Percentiles rank a stretch among this genome's conserved stretches.
These are phyloP conservation scores for Trissolcus japonicus DNA, from an alignment of 2,888 invertebrate species.

Conservation along the genomic window DNA sequence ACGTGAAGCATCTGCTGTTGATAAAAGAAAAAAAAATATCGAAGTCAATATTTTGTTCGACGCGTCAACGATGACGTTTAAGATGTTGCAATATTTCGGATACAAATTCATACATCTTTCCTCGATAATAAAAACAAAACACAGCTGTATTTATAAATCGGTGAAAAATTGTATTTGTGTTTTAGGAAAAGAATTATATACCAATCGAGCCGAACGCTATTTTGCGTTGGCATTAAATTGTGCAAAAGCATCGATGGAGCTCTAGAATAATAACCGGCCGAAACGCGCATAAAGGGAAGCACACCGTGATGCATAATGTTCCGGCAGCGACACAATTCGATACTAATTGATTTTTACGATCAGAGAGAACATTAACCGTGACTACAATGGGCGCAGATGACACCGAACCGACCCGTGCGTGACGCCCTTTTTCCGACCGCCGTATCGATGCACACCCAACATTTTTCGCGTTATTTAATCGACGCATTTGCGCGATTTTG, in stretches of 20 bases:
- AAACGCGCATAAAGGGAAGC: conserved; percentile 51
- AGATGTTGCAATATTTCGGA: conserved; percentile 7
- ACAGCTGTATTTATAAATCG: conserved; percentile 9
- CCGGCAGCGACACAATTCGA: conserved; percentile 65
- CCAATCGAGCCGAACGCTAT: neutral
- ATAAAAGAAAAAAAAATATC: too few relatives aligned
- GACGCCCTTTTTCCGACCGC: conserved; percentile 66
- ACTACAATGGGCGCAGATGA: conserved; percentile 68
- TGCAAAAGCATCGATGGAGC: conserved; percentile 39
- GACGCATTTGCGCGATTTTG: conserved; percentile 23
- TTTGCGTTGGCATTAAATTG: conserved; percentile 39
- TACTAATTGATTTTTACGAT: conserved; percentile 71
- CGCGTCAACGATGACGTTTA: too few relatives aligned
- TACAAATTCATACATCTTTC: conserved; percentile 32
- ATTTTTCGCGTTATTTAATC: conserved; percentile 38
- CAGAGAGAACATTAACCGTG: conserved; percentile 69
- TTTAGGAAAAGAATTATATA: conserved; percentile 10
- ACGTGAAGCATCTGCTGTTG: too few relatives aligned
- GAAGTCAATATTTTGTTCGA: too few relatives aligned
- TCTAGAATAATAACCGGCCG: conserved; percentile 47
- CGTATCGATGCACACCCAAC: conserved; percentile 50
- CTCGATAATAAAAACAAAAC: conserved; percentile 8
- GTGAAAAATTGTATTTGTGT: conserved; percentile 15
- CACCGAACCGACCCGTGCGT: conserved; percentile 67
- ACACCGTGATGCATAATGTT: conserved; percentile 50